Percentiles rank a stretch among this genome's conserved stretches.
Conservation (phyloP, 2,888 invertebrate species). For the Mythimna loreyi region DNA sequence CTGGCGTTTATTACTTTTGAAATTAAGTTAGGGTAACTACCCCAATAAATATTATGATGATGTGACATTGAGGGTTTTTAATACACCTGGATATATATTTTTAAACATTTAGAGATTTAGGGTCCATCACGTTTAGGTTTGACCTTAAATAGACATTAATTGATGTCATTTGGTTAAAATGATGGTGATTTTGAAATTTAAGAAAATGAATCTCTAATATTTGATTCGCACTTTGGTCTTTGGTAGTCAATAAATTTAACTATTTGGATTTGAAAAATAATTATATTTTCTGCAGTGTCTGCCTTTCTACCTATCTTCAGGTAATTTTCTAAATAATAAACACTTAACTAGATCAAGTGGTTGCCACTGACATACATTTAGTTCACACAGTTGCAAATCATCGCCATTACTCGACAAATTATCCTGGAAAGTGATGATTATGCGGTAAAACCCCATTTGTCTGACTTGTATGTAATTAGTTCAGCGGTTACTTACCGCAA, state of each 20-base stretch:
- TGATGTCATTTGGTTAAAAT: not conserved
- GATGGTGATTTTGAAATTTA: not conserved
- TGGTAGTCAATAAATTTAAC: no score
- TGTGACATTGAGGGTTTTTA: not conserved
- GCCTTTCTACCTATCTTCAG: not conserved
- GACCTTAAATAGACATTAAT: not conserved
- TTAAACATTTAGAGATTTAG: not conserved
- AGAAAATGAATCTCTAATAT: not conserved
- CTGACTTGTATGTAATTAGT: constrained; percentile 23
- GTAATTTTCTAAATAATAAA: constrained; percentile 3
- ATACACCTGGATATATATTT: not conserved
- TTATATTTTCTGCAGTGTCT: not conserved
- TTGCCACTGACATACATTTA: constrained; percentile 21
- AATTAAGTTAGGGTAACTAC: constrained; percentile 13
- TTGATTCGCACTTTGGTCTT: not conserved
- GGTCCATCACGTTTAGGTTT: no score
- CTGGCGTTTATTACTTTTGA: constrained; percentile 34
- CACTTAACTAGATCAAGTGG: constrained; percentile 12
- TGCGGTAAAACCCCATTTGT: constrained; percentile 43
- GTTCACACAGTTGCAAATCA: constrained; percentile 26
- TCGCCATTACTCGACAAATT: constrained; percentile 45
- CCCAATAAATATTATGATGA: constrained; percentile 9
- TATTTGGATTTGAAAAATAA: not conserved
- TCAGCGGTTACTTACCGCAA: constrained; percentile 51
- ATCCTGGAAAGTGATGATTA: constrained; percentile 48